A percentile compares a stretch with the other conserved stretches of the same genome.
phyloP scores from a whole-genome alignment of 1,140 invertebrate genomes.

The Neotoxoptera formosana region DNA sequence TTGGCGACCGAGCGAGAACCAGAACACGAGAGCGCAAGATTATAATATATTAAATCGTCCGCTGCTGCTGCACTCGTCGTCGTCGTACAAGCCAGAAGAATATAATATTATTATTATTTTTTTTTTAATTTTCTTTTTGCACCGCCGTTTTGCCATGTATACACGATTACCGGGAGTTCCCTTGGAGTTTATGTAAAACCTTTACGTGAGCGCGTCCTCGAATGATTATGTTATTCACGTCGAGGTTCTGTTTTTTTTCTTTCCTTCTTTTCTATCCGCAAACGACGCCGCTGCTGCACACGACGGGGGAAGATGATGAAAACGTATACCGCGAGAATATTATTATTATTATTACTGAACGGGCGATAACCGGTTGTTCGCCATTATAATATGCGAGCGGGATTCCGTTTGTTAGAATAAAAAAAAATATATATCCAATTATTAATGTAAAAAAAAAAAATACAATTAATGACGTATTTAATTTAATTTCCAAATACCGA shows the following conservation, averaged over 20 bases:
- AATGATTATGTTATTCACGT: neutral
- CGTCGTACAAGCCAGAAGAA: neutral
- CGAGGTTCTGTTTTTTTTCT: neutral
- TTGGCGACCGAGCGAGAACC: neutral
- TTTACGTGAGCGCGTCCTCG: neutral
- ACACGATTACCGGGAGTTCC: neutral
- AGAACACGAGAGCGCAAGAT: neutral
- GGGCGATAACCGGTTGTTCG: slow-evolving; percentile 19
- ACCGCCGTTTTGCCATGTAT: neutral
- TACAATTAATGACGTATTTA: neutral
- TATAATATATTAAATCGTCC: neutral
- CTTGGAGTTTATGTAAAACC: neutral
- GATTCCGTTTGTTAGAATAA: neutral
- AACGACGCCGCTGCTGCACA: neutral
- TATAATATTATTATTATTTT: neutral
- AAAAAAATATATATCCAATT: neutral
- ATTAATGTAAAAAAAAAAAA: neutral
- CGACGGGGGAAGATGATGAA: neutral
- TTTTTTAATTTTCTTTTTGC: neutral
- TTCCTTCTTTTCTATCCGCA: neutral
- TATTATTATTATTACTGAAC: neutral
- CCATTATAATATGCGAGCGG: neutral
- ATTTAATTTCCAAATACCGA: neutral
- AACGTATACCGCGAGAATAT: neutral
- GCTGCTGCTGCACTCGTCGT: neutral